Base-by-base conservation (phyloP, 2,888 invertebrate genomes). In the Charanyca ferruginea region DNA sequence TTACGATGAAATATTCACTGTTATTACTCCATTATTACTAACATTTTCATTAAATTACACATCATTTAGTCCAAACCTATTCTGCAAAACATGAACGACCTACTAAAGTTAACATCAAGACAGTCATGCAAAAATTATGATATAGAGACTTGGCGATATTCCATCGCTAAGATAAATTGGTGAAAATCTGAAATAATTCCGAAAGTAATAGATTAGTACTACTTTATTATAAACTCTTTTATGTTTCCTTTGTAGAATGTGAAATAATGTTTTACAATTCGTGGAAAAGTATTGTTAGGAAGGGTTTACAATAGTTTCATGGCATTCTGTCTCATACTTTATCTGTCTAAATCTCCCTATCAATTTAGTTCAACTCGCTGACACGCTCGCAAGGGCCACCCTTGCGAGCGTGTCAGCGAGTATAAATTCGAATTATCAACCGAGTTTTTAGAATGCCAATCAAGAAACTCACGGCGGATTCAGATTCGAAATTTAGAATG, bases 91-190 rank as follows among this genome's bases (percentile, higher is more conserved):
- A 73, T 65, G 55, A 58, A 49, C 53, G 72, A 77, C 72, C 81
- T 20, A 74, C 23, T 66, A 60, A 73, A 44, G 35, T 38, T 67
- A 42, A 61, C 35, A 44, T 38, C 32, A 42, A 54, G 55, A 59
- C 38, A 22, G 66, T 66, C 4, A 20, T 63, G 60, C 49, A 63
- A 61, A 72, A 71, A 65, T 57, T 59, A 81, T 80, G 80, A 75
- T 65, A 54, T 38, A 80, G 60, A 7, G 47, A 55, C 53, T 84
- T 87, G 87, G 87, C 87, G 59, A 23, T 51, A 41, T 61, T 85
- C 85, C 87, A 76, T 64, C 58, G 52, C 73, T 77, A 73, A 79
- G 73, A 85, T 83, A 75, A 73, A 85, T 85, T 63, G 79, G 38
- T 28, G 35, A 66, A 65, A 83, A 83, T 81, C 79, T 71, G 44